Conservation (phyloP, 2,888 invertebrate species). For the Cataglyphis livida region DNA sequence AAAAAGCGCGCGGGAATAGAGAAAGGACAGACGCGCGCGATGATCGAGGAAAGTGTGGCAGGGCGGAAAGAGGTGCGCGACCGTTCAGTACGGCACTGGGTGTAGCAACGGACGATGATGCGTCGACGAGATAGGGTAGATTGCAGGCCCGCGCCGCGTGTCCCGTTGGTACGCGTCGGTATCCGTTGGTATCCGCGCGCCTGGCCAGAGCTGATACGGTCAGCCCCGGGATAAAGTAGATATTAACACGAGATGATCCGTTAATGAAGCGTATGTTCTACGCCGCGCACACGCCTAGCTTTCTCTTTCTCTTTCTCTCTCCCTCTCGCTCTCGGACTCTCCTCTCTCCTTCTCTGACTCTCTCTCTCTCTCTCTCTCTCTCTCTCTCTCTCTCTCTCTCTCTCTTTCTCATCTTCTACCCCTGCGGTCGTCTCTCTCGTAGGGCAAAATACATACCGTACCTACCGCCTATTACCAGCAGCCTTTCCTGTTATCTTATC, state of each 20-base stretch:
- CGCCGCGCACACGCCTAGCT: slow-evolving; percentile 73
- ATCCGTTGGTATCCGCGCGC: slow-evolving; percentile 77
- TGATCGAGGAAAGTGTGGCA: slow-evolving; percentile 79
- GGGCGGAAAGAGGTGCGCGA: slow-evolving; percentile 58
- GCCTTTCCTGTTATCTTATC: slow-evolving; percentile 86
- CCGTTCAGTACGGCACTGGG: slow-evolving; percentile 69
- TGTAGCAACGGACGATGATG: slow-evolving; percentile 81
- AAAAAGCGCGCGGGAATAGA: slow-evolving; percentile 62
- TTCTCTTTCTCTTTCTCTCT: neutral
- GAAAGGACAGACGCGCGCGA: slow-evolving; percentile 76
- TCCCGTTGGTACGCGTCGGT: slow-evolving; percentile 66
- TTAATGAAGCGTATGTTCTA: slow-evolving; percentile 86
- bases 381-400: neutral
- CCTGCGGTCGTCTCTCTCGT: slow-evolving; percentile 37
- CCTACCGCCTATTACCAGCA: slow-evolving; percentile 84
- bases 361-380: neutral
- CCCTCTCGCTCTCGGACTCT: neutral
- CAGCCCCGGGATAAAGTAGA: slow-evolving; percentile 85
- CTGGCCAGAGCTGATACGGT: slow-evolving; percentile 85
- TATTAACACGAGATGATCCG: slow-evolving; percentile 86
- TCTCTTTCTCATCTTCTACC: slow-evolving; percentile 25
- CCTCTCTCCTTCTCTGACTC: neutral
- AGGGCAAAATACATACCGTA: slow-evolving; percentile 71
- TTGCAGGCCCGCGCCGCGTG: slow-evolving; percentile 77
- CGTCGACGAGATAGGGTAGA: slow-evolving; percentile 80